phyloP scores from a whole-genome alignment of 2,797 vertebrate species.

The Lacerta agilis region DNA sequence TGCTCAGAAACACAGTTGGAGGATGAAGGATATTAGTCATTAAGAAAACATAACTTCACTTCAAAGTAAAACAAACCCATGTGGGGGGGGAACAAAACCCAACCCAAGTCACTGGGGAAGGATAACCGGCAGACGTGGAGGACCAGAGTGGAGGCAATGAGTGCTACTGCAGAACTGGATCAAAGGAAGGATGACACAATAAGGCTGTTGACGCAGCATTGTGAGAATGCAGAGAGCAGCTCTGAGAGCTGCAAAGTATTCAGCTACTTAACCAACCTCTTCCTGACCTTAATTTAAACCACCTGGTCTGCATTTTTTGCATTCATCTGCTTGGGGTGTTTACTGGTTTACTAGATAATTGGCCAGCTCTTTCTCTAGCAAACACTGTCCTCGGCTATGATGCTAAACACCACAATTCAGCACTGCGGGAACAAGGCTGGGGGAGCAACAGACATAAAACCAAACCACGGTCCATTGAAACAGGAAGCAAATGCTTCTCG shows the following conservation, averaged over 20 bases:
- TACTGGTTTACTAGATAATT: not conserved
- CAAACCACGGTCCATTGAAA: not conserved
- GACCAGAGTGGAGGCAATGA: not conserved
- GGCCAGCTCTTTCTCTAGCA: not conserved
- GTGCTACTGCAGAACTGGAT: not conserved
- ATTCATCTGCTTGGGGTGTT: not conserved
- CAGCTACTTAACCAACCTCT: constrained; percentile 11
- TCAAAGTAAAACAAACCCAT: constrained; percentile 25
- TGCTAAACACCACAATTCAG: not conserved
- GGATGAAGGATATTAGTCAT: not conserved
- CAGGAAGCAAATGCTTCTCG: not conserved
- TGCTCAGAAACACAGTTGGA: constrained; percentile 2
- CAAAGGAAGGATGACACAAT: constrained; percentile 12
- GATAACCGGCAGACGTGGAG: not conserved
- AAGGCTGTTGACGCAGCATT: rapidly evolving
- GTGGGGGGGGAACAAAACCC: constrained; percentile 7
- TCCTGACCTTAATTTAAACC: constrained; percentile 19
- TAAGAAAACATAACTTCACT: not conserved
- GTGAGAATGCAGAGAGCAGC: constrained; percentile 1
- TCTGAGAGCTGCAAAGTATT: not conserved
- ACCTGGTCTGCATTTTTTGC: not conserved
- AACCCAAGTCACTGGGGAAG: not conserved
- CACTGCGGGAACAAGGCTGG: not conserved
- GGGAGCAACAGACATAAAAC: not conserved
- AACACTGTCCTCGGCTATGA: not conserved